Evolutionary conservation across 2,113 vertebrate genomes (phyloP), one percentile per base, ranked within the genome.

Genomic region (Apeltes quadracus): DNA sequence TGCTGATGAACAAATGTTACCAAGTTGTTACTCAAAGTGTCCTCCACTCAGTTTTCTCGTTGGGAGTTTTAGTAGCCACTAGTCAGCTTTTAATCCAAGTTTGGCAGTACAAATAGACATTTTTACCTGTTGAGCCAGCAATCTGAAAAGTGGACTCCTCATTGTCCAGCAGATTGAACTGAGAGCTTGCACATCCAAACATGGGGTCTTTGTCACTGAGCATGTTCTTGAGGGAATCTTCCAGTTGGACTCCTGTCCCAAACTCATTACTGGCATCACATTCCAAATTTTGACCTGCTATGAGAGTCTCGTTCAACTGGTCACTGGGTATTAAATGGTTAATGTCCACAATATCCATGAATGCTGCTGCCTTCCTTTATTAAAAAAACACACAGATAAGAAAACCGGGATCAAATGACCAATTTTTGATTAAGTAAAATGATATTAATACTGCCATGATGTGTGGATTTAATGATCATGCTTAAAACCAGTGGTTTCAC

Each of bases 331-430:
- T 97, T 95, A 99, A 95, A 95, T 96, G 96, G 92, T 96, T 98
- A 95, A 98, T 95, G 95, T 96, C 97, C 96, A 97, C 97, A 97
- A 96, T 95, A 98, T 99, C 98, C 98, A 99, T 99, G 97, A 97
- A 98, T 96, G 95, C 94, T 95, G 92, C 93, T 94, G 92, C 95
- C 95, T 95, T 94, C 95, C 96, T 97, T 94, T 88, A 94, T 88
- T 13, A 66, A 76, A 65, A 77, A 72, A 34, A 86, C 23, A 75
- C 23, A 63, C 27, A 78, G 46, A 69, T 63, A 34, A 16, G 16
- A 53, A 15, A 59, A 11, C 11, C 16, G 25, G 15, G 0, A 1
- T 71, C 12, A 61, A 46, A 58, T 41, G 5, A 59, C 13, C 18
- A 4, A 57, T 34, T 46, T 38, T 38, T 22, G 11, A 23, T 48